Evolutionary conservation across 1,140 invertebrate species (phyloP).

Genomic region (Caerostris darwini): DNA sequence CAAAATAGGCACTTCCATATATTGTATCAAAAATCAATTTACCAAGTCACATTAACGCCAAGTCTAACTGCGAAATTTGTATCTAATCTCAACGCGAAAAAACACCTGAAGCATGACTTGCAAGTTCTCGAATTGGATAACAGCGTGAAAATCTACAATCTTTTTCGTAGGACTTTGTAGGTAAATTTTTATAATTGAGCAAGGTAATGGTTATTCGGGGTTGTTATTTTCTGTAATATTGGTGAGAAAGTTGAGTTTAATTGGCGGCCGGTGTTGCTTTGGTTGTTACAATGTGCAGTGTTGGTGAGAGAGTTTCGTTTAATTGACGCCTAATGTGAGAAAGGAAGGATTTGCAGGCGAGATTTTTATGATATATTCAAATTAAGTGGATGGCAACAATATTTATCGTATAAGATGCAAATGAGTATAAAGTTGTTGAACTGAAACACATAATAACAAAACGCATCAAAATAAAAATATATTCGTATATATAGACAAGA

Average conservation of each 20-base stretch:
- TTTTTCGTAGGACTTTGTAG: background rate
- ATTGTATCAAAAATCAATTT: conserved; percentile 6
- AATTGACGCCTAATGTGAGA: conserved; percentile 5
- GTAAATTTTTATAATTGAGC: background rate
- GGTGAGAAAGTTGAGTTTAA: background rate
- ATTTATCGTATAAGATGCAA: too few species aligned
- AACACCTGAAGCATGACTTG: background rate
- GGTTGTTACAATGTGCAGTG: background rate
- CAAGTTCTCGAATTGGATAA: background rate
- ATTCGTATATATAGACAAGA: too few species aligned
- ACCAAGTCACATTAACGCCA: background rate
- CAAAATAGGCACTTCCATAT: background rate
- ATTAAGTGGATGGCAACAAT: too few species aligned
- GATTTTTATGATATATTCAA: too few species aligned
- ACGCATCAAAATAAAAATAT: too few species aligned
- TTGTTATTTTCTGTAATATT: background rate
- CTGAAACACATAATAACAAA: too few species aligned
- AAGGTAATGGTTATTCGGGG: background rate
- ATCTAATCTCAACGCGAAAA: background rate
- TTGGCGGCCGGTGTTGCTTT: background rate
- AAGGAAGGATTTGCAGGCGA: background rate
- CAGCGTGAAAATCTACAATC: background rate
- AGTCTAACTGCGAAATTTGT: background rate
- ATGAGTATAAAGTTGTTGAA: too few species aligned
- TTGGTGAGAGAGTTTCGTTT: background rate